phyloP scores from a whole-genome alignment of 2,113 vertebrate species.

The Scomber japonicus region DNA sequence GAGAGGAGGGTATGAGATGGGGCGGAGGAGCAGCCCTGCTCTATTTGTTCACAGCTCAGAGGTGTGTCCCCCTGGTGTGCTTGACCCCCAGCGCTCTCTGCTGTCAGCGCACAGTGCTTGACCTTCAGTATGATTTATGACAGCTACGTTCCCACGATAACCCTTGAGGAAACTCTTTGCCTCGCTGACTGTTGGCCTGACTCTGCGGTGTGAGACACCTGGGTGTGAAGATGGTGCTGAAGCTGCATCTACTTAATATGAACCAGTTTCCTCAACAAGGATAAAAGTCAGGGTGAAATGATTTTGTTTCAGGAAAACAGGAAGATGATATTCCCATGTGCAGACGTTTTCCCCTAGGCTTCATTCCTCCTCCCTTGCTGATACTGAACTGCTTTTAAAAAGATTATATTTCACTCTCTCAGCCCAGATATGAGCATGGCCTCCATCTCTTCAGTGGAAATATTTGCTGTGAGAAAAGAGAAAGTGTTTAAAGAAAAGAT shows the following conservation, averaged over 20 bases:
- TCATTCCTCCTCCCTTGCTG: constrained; percentile 2
- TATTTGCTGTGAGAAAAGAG: not conserved
- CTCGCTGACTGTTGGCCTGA: constrained; percentile 2
- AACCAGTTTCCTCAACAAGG: not conserved
- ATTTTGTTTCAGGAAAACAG: constrained; percentile 37
- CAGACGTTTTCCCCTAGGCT: not conserved
- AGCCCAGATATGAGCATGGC: not conserved
- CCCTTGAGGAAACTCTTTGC: constrained; percentile 13
- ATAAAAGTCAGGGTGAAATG: constrained; percentile 19
- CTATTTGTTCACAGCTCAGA: constrained; percentile 60
- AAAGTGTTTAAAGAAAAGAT: not conserved
- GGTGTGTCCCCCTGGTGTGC: constrained; percentile 35
- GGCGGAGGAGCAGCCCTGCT: constrained; percentile 40
- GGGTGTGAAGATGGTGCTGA: constrained; percentile 28
- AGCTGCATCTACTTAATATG: constrained; percentile 39
- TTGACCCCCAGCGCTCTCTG: constrained; percentile 55
- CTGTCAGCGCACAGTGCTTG: constrained; percentile 53
- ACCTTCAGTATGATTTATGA: constrained; percentile 73
- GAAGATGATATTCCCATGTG: constrained; percentile 31
- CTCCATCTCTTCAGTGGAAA: not conserved
- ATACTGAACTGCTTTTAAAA: constrained; percentile 18
- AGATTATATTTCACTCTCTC: constrained; percentile 22
- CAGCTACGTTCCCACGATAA: constrained; percentile 41
- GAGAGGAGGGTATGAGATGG: not conserved
- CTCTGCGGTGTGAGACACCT: constrained; percentile 4